Evolutionary conservation across 2,797 vertebrate genomes (phyloP), one percentile per base, ranked within the genome.

Genomic region (Tauraco hartlaubi): DNA sequence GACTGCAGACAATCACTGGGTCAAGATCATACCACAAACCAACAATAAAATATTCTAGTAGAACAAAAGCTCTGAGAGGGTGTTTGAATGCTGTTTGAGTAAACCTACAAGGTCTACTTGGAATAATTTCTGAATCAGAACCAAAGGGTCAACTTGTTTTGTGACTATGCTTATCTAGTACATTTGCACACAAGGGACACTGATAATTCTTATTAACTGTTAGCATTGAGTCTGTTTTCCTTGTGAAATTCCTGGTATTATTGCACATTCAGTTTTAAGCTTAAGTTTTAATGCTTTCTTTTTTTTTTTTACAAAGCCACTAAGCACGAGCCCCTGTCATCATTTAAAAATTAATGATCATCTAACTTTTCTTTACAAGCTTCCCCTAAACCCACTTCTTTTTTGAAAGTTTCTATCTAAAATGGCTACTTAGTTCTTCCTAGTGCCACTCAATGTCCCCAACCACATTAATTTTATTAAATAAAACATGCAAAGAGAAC

Each of bases 11-110:
- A 26, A 96, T 95, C 76, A 44, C 33, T 74, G 61, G 54, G 74
- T 97, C 94, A 96, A 78, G 83, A 95, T 87, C 82, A 55, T 88
- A 84, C 90, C 76, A 89, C 91, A 96, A 94, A 76, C 85, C 78
- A 95, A 48, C 87, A 96, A 49, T 39, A 91, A 85, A 95, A 94
- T 12, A 4, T 90, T 88, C 52, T 90, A 71, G 25, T 62, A 49
- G 35, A 91, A 62, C 44, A 66, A 68, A 96, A 75, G 48, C 49
- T 88, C 76, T 19, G 33, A 74, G 46, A 71, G 41, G 41, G 29
- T 4, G 1, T 81, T 55, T 86, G n/a, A 67, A 29, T 69, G 46
- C 25, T 56, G 11, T 73, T 75, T 54, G 37, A 85, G 67, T 81
- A 94, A 85, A 62, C 20, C 55, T 46, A 25, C 23, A 55, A 46